A percentile compares a stretch with the other conserved stretches of the same genome.
Evolutionary conservation across 2,113 vertebrate genomes (phyloP).

Genomic region (Gallinago undulata): DNA sequence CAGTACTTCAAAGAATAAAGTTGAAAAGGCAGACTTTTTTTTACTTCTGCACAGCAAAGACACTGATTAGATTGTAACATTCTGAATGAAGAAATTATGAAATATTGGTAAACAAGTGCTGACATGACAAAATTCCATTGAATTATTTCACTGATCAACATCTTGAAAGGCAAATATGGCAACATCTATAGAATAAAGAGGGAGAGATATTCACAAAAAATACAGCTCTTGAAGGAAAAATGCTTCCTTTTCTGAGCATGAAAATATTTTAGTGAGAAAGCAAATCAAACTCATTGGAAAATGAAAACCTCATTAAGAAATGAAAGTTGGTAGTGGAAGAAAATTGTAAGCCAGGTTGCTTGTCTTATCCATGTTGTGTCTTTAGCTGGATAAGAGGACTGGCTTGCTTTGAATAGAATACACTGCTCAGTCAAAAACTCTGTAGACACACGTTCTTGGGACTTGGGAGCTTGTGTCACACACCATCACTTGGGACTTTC

Average conservation of each 20-base stretch:
- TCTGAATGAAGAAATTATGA: not conserved
- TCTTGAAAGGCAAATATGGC: not conserved
- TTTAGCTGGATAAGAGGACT: not conserved
- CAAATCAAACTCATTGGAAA: not conserved
- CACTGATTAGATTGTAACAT: not conserved
- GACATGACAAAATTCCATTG: not conserved
- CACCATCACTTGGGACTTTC: not conserved
- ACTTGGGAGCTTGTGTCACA: no score
- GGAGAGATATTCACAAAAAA: not conserved
- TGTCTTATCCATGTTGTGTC: not conserved
- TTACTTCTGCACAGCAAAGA: not conserved
- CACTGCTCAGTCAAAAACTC: not conserved
- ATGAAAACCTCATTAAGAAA: not conserved
- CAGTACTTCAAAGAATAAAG: constrained; percentile 1
- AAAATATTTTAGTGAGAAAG: not conserved
- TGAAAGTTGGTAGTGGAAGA: not conserved
- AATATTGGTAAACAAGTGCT: not conserved
- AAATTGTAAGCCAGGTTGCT: not conserved
- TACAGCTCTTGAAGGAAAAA: not conserved
- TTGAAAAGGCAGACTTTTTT: not conserved
- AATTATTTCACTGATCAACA: not conserved
- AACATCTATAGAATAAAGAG: not conserved
- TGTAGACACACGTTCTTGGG: not conserved
- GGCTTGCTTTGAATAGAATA: not conserved
- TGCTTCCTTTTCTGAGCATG: not conserved